Evolutionary conservation across 30 jellyfish, hydroid and myxozoan genomes (phyloP), one percentile per base, ranked within the genome.

Genomic region (Sanderia malayensis): DNA sequence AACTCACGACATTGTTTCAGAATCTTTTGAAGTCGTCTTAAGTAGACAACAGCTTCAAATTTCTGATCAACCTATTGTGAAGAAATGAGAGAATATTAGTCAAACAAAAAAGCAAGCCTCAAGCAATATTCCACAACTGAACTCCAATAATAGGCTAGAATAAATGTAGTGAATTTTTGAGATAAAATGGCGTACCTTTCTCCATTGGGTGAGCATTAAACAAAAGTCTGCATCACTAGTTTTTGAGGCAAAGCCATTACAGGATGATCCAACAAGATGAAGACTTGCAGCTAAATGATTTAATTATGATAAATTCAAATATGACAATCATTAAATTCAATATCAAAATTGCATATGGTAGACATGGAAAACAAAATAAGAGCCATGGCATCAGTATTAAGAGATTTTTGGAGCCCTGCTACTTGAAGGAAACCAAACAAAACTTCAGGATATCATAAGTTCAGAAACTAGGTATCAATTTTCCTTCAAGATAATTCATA

Each of bases 221-320:
- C 98, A 91, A 46, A 91, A 91, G 53, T 91, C 98, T 4, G 98
- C 98, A 84, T 91, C 98, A 57, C 96, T 84, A 11, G 81, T 20
- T 21, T 83, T 58, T 1, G 94, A 66, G 2, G 98, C 98, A 83
- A 91, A 91, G 28, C 98, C 96, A 70, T 91, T 91, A 84, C 98
- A 91, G 9, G 98, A 91, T 19, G 98, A 91, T 0, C 98, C 98
- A 73, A 91, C 98, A 13, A 91, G 87, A 73, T 81, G 95, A 11
- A 91, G 79, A 44, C 90, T 83, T 2, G 96, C 85, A 60, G 82
- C 98, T 91, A 52, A 60, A 23, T 44, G 44, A 21, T n/a, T n/a
- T n/a, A n/a, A n/a, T n/a, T n/a, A n/a, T n/a, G n/a, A n/a, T n/a
- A n/a, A n/a, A n/a, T n/a, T n/a, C n/a, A n/a, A n/a, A n/a, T n/a